Conservation (phyloP, 2,888 invertebrate species). For the Halocaridina rubra region DNA sequence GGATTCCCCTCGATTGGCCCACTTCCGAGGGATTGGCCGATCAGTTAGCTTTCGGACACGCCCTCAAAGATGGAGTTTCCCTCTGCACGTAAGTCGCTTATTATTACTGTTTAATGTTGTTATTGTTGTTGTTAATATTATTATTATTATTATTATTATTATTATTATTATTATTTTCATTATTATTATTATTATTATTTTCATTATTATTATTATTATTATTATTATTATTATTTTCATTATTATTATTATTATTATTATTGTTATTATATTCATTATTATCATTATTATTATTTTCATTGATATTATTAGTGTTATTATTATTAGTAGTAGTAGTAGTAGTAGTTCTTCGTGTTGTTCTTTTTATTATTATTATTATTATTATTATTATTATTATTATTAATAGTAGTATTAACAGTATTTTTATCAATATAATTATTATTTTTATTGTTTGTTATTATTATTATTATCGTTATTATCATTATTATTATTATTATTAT, state of each 20-base stretch:
- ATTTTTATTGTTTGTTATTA: background rate
- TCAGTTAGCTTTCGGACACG: slow-evolving; percentile 69
- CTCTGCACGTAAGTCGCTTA: slow-evolving; percentile 71
- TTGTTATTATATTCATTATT: background rate
- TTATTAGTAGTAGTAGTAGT: background rate
- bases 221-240: background rate
- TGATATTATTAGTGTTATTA: background rate
- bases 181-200: background rate
- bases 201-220: background rate
- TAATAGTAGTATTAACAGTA: background rate
- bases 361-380: background rate
- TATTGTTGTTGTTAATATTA: background rate
- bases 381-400: background rate
- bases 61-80: slow-evolving; percentile 70
- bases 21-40: slow-evolving; percentile 67
- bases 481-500: background rate
- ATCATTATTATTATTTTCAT: background rate
- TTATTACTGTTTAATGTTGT: too few species aligned
- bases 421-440: background rate
- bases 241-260: background rate
- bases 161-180: background rate
- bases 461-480: background rate
- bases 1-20: slow-evolving; percentile 66
- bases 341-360: background rate
- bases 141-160: background rate